Evolutionary conservation across 2,888 invertebrate genomes (phyloP).

Genomic region (Nymphalis c-album): DNA sequence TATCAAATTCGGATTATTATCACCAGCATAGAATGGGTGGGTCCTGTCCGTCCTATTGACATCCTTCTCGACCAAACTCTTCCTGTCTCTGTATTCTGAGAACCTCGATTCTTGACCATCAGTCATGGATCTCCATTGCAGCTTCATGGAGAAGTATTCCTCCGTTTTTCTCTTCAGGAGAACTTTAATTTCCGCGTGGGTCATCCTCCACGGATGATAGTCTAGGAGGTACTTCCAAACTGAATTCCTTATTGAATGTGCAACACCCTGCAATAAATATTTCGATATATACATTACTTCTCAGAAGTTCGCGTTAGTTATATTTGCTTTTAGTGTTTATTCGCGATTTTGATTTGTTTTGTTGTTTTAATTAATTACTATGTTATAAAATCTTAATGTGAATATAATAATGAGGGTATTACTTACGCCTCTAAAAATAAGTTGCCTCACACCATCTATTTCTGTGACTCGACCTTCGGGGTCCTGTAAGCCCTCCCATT

Average conservation of each 20-base stretch:
- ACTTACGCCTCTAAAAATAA: constrained; percentile 95
- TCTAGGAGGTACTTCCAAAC: constrained; percentile 98
- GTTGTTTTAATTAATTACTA: neutral
- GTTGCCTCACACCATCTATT: constrained; percentile 88
- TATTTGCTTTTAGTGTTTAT: too few species aligned
- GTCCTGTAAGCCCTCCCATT: constrained; percentile 92
- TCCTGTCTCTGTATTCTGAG: constrained; percentile 92
- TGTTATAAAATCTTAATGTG: too few species aligned
- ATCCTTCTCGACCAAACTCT: constrained; percentile 97
- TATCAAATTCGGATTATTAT: constrained; percentile 93
- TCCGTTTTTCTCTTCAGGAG: constrained; percentile 87
- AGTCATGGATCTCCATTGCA: constrained; percentile 96
- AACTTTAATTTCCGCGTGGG: constrained; percentile 85
- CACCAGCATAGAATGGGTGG: constrained; percentile 95
- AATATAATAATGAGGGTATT: neutral
- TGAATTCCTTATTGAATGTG: constrained; percentile 86
- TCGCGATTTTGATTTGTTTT: too few species aligned
- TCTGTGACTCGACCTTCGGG: constrained; percentile 90
- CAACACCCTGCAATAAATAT: constrained; percentile 85
- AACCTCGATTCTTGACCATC: constrained; percentile 92
- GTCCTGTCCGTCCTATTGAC: constrained; percentile 97
- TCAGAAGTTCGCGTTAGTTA: neutral
- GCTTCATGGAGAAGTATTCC: constrained; percentile 97
- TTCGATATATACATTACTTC: neutral
- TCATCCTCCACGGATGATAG: constrained; percentile 92